Evolutionary conservation across 2,888 invertebrate genomes (phyloP).

Genomic region (Bibio marci): DNA sequence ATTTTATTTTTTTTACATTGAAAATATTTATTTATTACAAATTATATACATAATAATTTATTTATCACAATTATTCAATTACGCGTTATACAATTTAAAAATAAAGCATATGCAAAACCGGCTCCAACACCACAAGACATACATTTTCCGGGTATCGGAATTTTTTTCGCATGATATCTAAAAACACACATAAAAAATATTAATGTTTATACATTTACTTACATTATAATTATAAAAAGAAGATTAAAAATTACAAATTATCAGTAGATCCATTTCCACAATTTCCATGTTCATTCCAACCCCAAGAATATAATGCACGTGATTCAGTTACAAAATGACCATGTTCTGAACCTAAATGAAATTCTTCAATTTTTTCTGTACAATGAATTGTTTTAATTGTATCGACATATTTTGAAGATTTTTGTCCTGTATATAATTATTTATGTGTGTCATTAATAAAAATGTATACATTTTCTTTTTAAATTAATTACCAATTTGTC

Average conservation of each 20-base stretch:
- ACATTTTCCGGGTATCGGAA: conserved; percentile 17
- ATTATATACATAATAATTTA: no score
- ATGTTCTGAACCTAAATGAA: conserved; percentile 59
- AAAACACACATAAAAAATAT: no score
- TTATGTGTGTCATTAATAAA: background rate
- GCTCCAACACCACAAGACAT: conserved; percentile 23
- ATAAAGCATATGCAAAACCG: conserved; percentile 27
- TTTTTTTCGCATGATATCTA: conserved; percentile 19
- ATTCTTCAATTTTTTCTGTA: conserved; percentile 17
- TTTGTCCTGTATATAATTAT: background rate
- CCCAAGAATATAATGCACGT: conserved; percentile 50
- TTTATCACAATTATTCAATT: no score
- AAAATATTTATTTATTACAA: no score
- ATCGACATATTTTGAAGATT: background rate
- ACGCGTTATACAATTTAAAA: no score
- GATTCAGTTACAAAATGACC: conserved; percentile 44
- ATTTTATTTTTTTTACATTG: no score
- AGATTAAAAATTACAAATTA: conserved; percentile 20
- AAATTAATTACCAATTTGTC: conserved; percentile 28
- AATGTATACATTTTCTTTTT: background rate
- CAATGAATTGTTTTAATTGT: background rate
- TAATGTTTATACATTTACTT: no score
- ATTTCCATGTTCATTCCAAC: conserved; percentile 83
- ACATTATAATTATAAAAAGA: background rate
- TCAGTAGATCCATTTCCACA: conserved; percentile 46